A percentile compares a stretch with the other conserved stretches of the same genome.
Evolutionary conservation across 2,888 invertebrate species (phyloP).

Genomic region (Shargacucullia verbasci): DNA sequence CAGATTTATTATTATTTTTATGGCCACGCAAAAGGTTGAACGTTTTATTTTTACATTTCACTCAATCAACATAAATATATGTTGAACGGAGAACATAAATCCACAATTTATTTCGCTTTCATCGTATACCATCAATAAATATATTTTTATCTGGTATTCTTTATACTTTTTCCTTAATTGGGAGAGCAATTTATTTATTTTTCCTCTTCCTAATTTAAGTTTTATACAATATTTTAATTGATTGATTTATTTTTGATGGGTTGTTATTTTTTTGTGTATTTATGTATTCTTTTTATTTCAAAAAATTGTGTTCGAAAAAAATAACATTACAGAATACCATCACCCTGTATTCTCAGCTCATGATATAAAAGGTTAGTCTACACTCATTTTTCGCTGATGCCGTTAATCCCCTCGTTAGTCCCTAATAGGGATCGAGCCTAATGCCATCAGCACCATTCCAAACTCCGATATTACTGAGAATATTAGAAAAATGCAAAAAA

Average conservation of each 20-base stretch:
- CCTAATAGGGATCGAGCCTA: too few relatives aligned
- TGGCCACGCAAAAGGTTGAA: conserved; percentile 1
- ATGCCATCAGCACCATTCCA: too few relatives aligned
- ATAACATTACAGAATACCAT: too few relatives aligned
- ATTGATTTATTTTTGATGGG: conserved; percentile 5
- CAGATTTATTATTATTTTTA: not conserved
- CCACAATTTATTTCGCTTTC: conserved; percentile 32
- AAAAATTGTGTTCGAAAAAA: too few relatives aligned
- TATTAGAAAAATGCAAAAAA: too few relatives aligned
- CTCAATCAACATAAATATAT: conserved; percentile 11
- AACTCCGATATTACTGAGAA: too few relatives aligned
- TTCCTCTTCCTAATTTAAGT: conserved; percentile 4
- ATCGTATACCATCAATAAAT: conserved; percentile 27
- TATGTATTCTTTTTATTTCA: too few relatives aligned
- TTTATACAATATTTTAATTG: conserved; percentile 7
- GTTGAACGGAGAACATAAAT: conserved; percentile 36
- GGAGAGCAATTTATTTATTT: conserved; percentile 23
- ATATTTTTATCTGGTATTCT: conserved; percentile 23
- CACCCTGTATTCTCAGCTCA: too few relatives aligned
- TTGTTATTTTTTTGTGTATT: conserved; percentile 1
- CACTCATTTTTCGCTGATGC: too few relatives aligned
- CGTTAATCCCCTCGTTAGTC: too few relatives aligned
- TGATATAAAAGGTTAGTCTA: too few relatives aligned
- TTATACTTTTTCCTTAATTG: conserved; percentile 42
- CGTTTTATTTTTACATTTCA: conserved; percentile 2